A percentile compares a stretch with the other conserved stretches of the same genome.
These are phyloP conservation scores for Phenganax stokvisi DNA, from an alignment of 92 coral and sea anemone genomes.

Conservation along the genomic window DNA sequence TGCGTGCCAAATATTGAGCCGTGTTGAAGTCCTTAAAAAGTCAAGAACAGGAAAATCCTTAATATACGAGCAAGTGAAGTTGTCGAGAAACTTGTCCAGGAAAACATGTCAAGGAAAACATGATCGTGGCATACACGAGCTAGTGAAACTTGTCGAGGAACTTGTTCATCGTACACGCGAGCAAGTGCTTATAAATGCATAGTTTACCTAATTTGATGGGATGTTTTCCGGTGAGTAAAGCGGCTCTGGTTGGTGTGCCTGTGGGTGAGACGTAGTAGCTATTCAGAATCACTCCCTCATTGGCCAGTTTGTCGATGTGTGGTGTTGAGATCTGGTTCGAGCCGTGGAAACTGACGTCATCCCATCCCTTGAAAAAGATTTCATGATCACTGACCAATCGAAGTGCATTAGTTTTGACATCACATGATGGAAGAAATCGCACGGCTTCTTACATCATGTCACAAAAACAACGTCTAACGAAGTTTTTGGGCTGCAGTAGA, in stretches of 20 bases:
- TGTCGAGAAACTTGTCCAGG: background rate
- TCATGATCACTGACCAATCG: background rate
- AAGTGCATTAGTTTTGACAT: too few relatives aligned
- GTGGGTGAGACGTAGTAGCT: conserved; percentile 88
- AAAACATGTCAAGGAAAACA: background rate
- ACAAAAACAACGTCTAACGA: too few relatives aligned
- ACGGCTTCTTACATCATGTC: too few relatives aligned
- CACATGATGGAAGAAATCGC: too few relatives aligned
- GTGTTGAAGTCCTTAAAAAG: conserved; percentile 70
- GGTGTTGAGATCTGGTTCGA: conserved; percentile 97
- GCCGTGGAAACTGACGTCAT: conserved; percentile 97
- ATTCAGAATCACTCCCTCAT: conserved; percentile 81
- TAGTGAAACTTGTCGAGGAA: background rate
- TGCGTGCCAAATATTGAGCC: conserved; percentile 74
- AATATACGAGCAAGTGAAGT: background rate
- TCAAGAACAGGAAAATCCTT: background rate
- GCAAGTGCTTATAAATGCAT: background rate
- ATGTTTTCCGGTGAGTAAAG: conserved; percentile 92
- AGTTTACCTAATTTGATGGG: conserved; percentile 80
- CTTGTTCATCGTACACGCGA: background rate
- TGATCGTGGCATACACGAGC: too few relatives aligned
- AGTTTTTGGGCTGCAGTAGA: too few relatives aligned
- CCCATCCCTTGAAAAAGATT: conserved; percentile 71
- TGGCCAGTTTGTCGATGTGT: conserved; percentile 83
- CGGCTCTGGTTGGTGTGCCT: conserved; percentile 90